Evolutionary conservation across 2,888 invertebrate species (phyloP), one percentile per base, ranked within the genome.

Genomic region (Drosophila monieri): DNA sequence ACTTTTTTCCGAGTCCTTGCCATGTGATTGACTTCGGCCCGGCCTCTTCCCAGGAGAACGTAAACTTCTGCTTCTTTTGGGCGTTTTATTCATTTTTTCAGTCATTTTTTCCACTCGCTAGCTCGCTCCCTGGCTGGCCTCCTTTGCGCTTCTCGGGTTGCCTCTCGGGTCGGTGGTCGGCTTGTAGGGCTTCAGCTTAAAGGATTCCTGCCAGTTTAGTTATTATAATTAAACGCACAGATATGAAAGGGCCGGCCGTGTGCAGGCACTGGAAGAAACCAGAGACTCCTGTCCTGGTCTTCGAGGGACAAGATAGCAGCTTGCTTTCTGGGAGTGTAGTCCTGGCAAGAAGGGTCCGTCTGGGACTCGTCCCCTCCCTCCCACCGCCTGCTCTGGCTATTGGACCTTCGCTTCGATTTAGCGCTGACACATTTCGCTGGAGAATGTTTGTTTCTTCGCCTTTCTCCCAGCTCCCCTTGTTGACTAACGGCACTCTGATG

Each of bases 181-280:
- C 61, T 61, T 67, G 67, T 62, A 51, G 30, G 62, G 55, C 69
- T 74, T 59, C 55, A 72, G 72, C 81, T 84, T 74, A 78, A 80
- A 74, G 80, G 87, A 78, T 74, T 86, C 74, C 73, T 80, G 81
- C 73, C 78, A 80, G 87, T 76, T 84, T 67, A 76, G 81, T 78
- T 81, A 85, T 87, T 87, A 80, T 80, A 81, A 80, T 80, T 57
- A 65, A 59, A 46, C 59, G 59, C 51, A 53, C 58, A 44, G 25
- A 44, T 21, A 46, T 52, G 41, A 32, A 15, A 25, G n/a, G 37
- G 27, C 25, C 23, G n/a, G 35, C 15, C 3, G 23, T 65, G 41
- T 41, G 23, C 14, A 3, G 21, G 9, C 59, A 60, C 60, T 60
- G 35, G 1, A n/a, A 27, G 18, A 52, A 51, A 57, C 2, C 1